A percentile compares a stretch with the other conserved stretches of the same genome.
phyloP scores from a whole-genome alignment of 2,888 invertebrate species.

The Thelaira solivaga region DNA sequence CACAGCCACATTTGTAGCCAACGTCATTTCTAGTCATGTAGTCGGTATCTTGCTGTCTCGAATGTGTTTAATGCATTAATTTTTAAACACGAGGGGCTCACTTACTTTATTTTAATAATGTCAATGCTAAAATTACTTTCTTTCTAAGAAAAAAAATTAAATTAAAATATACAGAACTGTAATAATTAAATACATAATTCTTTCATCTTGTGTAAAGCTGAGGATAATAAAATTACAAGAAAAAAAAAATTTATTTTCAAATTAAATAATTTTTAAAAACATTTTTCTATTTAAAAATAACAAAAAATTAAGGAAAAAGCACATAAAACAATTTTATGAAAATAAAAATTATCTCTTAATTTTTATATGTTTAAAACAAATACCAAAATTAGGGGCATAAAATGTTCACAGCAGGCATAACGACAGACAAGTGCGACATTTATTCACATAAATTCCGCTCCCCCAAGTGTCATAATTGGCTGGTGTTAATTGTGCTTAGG shows the following conservation, averaged over 20 bases:
- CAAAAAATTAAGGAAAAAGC: constrained; percentile 20
- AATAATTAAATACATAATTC: neutral
- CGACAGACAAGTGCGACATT: neutral
- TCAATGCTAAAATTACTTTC: too few relatives aligned
- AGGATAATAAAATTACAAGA: neutral
- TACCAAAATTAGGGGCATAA: neutral
- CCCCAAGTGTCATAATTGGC: constrained; percentile 24
- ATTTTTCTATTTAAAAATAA: neutral
- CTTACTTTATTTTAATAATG: too few relatives aligned
- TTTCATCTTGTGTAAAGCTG: neutral
- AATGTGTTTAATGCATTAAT: too few relatives aligned
- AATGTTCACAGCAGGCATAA: too few relatives aligned
- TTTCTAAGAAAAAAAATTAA: too few relatives aligned
- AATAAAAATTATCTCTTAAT: constrained; percentile 22
- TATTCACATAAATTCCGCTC: neutral
- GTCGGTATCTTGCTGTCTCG: too few relatives aligned
- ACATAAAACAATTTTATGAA: constrained; percentile 28
- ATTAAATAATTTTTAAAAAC: neutral
- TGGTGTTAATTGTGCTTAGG: constrained; percentile 16
- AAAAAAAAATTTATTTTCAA: neutral
- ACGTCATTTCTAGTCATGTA: too few relatives aligned
- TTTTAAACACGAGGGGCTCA: too few relatives aligned
- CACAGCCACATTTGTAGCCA: too few relatives aligned
- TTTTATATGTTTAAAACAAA: too few relatives aligned
- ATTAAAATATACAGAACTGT: neutral